Evolutionary conservation across 2,888 invertebrate genomes (phyloP), one percentile per base, ranked within the genome.

Genomic region (Sceliomorpha sp.): DNA sequence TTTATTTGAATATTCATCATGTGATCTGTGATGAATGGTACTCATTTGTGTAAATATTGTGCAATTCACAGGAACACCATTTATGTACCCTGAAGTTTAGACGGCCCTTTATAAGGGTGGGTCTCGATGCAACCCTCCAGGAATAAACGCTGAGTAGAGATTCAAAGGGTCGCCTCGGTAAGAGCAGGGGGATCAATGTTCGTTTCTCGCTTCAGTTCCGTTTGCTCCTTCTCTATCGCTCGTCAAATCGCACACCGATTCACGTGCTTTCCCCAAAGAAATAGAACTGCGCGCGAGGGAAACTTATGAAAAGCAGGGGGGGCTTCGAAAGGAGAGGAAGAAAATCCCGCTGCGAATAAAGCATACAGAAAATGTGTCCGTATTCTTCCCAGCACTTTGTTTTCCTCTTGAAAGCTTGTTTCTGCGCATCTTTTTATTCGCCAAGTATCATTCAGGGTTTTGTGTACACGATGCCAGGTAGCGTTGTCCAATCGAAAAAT

Each of bases 181-280:
- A 20, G 20, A 6, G 20, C 14, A 39, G 42, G 42, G 37, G 37
- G 36, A 50, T 50, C 48, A 50, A 50, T 50, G 48, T 13, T 24
- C 13, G 48, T 50, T 50, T 50, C 37, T 50, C 37, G 37, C 37
- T 50, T 50, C 27, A 37, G 37, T 37, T 34, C 24, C 13, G 34
- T 48, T 36, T 27, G 50, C 34, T 53, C 20, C 32, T 47, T 45
- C 56, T 56, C 13, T 29, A 10, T 44, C 26, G 47, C 58, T 48
- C 59, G 40, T 48, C 32, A 59, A 59, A 59, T 42, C 47, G 34
- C 39, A 50, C 48, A 50, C 40, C 47, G 48, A 59, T 59, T 59
- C 48, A 36, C 17, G 40, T 24, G 48, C 29, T 59, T 40, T 29
- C 12, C 32, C 47, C 13, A n/a, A n/a, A 27, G 14, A 37, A 39